Conservation (phyloP, 2,888 invertebrate genomes). For the Leucophora obtusa region DNA sequence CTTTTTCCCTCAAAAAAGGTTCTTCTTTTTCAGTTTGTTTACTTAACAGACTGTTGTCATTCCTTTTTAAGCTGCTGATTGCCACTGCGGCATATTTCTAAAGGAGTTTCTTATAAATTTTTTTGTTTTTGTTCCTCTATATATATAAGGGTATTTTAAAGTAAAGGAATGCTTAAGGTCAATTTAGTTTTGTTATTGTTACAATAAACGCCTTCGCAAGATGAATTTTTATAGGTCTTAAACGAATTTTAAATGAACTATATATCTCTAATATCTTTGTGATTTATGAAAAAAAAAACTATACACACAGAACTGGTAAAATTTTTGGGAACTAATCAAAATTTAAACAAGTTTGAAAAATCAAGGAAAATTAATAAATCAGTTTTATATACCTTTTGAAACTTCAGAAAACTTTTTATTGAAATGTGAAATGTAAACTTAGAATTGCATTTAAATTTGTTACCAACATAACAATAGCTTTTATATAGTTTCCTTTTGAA, state of each 20-base stretch:
- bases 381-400: too few relatives aligned
- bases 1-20: constrained; percentile 27
- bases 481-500: neutral
- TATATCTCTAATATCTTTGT: too few relatives aligned
- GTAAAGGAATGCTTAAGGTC: constrained; percentile 48
- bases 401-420: too few relatives aligned
- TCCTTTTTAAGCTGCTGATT: constrained; percentile 58
- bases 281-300: too few relatives aligned
- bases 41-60: constrained; percentile 54
- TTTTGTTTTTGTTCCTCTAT: constrained; percentile 41
- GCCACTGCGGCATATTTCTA: constrained; percentile 65
- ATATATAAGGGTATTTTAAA: constrained; percentile 25
- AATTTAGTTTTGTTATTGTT: constrained; percentile 45
- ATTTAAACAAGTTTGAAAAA: too few relatives aligned
- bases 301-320: too few relatives aligned
- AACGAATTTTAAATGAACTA: neutral
- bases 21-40: constrained; percentile 28
- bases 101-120: constrained; percentile 45
- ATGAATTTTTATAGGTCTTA: constrained; percentile 10
- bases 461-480: neutral
- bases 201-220: constrained; percentile 60
- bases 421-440: too few relatives aligned
- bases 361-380: too few relatives aligned
- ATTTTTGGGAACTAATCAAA: too few relatives aligned
- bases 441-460: neutral